Conservation (phyloP, 2,888 invertebrate genomes). For the Cataglyphis cursor region DNA sequence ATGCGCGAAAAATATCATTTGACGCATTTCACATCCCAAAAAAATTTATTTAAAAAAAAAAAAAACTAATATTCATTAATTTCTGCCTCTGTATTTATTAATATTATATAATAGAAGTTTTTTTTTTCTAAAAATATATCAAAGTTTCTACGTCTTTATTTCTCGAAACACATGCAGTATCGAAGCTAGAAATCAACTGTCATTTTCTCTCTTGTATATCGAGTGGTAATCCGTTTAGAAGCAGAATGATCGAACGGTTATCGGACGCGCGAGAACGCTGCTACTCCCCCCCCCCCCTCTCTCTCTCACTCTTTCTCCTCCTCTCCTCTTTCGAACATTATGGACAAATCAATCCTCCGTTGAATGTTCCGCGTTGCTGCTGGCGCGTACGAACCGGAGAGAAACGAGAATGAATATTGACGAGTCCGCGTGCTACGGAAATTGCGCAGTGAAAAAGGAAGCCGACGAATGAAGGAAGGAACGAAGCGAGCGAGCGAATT, state of each 20-base stretch:
- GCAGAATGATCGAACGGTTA: slow-evolving; percentile 49
- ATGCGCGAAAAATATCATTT: neutral
- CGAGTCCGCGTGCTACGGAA: slow-evolving; percentile 69
- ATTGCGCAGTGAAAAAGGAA: slow-evolving; percentile 63
- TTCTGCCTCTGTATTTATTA: neutral
- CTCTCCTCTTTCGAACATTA: slow-evolving; percentile 38
- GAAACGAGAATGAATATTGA: slow-evolving; percentile 73
- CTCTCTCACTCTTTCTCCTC: neutral
- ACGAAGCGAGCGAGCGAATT: slow-evolving; percentile 41
- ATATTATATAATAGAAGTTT: neutral
- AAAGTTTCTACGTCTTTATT: neutral
- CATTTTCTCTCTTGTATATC: slow-evolving; percentile 37
- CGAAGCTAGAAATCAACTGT: slow-evolving; percentile 22
- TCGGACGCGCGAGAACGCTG: slow-evolving; percentile 33
- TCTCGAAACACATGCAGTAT: neutral
- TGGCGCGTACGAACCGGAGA: slow-evolving; percentile 60
- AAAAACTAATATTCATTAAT: neutral
- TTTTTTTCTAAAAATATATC: neutral
- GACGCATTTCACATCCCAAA: neutral
- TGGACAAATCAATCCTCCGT: slow-evolving; percentile 71
- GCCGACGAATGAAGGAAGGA: slow-evolving; percentile 18
- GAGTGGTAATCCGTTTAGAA: slow-evolving; percentile 39
- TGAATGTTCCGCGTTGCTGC: slow-evolving; percentile 59
- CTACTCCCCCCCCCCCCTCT: slow-evolving; percentile 10
- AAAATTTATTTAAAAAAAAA: neutral